Conservation (phyloP, 2,797 vertebrate species). For the Neosalanx taihuensis region DNA sequence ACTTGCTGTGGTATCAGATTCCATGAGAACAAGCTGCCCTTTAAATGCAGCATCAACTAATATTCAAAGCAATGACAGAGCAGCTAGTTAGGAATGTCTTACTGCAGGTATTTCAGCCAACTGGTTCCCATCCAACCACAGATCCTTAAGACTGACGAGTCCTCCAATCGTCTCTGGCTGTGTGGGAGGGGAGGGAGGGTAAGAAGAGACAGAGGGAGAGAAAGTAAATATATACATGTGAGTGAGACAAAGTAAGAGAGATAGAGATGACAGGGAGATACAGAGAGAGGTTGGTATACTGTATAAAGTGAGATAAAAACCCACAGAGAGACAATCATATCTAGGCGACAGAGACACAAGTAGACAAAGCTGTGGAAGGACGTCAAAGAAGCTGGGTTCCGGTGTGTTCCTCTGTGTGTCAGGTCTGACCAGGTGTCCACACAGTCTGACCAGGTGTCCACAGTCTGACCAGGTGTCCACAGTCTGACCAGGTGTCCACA, state of each 20-base stretch:
- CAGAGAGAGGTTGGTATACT: too few relatives aligned
- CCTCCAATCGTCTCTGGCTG: conserved; percentile 94
- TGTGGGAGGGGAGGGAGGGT: conserved; percentile 43
- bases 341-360: conserved; percentile 16
- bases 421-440: not conserved
- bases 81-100: conserved; percentile 48
- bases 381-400: conserved; percentile 20
- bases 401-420: not conserved
- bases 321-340: conserved; percentile 11
- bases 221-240: too few relatives aligned
- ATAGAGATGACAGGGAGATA: conserved; percentile 3
- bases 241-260: not conserved
- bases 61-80: conserved; percentile 7
- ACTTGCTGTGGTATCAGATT: too few relatives aligned
- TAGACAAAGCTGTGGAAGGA: conserved; percentile 20
- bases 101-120: conserved; percentile 90
- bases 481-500: too few relatives aligned
- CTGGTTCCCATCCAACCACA: conserved; percentile 99
- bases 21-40: too few relatives aligned
- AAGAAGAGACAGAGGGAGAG: conserved; percentile 17
- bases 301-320: conserved; percentile 9
- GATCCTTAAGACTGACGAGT: conserved; percentile 92
- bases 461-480: too few relatives aligned
- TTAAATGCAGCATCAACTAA: not conserved
- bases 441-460: too few relatives aligned